Evolutionary conservation across 2,113 vertebrate species (phyloP).

Genomic region (Hemiprocne comata): DNA sequence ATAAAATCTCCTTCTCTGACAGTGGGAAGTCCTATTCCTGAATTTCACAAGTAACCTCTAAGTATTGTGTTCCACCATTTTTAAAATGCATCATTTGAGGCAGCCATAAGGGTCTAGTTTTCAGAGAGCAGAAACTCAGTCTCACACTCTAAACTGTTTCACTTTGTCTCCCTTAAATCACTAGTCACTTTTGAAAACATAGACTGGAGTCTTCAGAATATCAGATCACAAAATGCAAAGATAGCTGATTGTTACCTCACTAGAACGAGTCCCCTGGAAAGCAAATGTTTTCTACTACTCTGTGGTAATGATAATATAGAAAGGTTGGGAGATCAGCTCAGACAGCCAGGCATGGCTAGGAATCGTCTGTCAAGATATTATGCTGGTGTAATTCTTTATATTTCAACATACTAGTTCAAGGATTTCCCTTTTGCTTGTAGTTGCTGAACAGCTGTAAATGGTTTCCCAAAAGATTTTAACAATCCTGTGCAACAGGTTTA

Average conservation of each 20-base stretch:
- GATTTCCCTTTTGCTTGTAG: neutral
- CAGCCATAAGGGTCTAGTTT: neutral
- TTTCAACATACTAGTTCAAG: neutral
- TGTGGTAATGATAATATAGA: neutral
- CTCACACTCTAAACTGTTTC: neutral
- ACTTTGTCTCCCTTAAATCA: neutral
- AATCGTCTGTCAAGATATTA: neutral
- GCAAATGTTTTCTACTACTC: neutral
- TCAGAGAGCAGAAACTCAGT: neutral
- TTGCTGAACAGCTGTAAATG: neutral
- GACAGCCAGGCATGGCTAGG: neutral
- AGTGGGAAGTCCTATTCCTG: neutral
- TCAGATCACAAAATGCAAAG: neutral
- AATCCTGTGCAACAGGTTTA: neutral
- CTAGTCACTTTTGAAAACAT: neutral
- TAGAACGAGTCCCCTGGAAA: neutral
- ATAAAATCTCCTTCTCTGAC: neutral
- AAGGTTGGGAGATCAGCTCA: neutral
- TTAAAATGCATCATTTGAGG: neutral
- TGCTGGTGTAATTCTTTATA: neutral
- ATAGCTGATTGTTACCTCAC: neutral
- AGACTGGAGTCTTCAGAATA: neutral
- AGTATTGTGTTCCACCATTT: neutral
- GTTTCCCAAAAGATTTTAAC: neutral
- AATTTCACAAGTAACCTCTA: neutral